A percentile compares a stretch with the other conserved stretches of the same genome.
phyloP scores from a whole-genome alignment of 2,888 invertebrate genomes.

The Glyphotaelius pellucidus region DNA sequence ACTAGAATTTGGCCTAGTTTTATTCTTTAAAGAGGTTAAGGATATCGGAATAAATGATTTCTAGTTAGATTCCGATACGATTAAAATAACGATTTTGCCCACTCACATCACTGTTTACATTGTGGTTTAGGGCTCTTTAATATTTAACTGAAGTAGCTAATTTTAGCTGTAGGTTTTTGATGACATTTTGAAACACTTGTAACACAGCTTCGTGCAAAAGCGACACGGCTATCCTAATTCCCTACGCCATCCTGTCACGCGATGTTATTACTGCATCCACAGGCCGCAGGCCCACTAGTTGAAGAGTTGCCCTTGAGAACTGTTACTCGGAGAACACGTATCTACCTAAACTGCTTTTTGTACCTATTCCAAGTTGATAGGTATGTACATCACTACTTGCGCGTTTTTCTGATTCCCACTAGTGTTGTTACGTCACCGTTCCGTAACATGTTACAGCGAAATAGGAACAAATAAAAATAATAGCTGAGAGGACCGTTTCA shows the following conservation, averaged over 20 bases:
- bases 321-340: background rate
- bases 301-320: conserved; percentile 26
- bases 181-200: background rate
- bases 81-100: background rate
- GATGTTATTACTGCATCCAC: background rate
- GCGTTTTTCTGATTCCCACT: background rate
- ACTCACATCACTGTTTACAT: background rate
- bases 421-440: conserved; percentile 20
- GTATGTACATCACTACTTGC: background rate
- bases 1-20: background rate
- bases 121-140: background rate
- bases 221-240: background rate
- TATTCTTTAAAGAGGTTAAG: background rate
- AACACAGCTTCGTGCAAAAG: background rate
- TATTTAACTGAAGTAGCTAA: background rate
- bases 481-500: background rate
- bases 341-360: background rate
- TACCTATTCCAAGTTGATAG: background rate
- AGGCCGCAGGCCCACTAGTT: background rate
- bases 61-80: background rate
- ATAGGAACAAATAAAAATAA: conserved; percentile 18
- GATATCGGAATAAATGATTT: background rate
- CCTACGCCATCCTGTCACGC: background rate
- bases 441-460: conserved; percentile 33
- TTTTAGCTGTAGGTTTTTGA: background rate